These are phyloP conservation scores for Isotomurus palustris DNA, from an alignment of 2,888 invertebrate species.

Conservation along the genomic window DNA sequence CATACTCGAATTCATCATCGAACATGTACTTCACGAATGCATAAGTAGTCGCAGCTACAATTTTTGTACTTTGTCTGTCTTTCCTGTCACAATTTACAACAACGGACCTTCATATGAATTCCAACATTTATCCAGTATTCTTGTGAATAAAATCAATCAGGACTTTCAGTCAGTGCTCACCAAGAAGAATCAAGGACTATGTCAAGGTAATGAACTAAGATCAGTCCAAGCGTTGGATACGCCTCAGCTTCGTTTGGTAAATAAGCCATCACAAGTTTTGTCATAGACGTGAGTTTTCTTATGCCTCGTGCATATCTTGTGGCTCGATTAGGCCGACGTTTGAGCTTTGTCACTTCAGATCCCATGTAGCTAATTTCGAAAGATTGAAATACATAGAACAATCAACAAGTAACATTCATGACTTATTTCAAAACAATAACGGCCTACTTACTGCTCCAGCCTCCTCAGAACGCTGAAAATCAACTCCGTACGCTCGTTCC, in stretches of 20 bases:
- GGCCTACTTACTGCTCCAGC: background rate
- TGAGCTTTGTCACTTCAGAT: constrained; percentile 21
- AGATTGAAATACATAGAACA: background rate
- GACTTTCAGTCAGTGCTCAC: constrained; percentile 8
- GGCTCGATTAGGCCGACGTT: constrained; percentile 25
- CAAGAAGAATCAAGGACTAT: constrained; percentile 14
- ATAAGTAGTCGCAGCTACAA: constrained; percentile 10
- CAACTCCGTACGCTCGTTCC: too few relatives aligned
- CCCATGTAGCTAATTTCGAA: constrained; percentile 6
- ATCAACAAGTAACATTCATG: background rate
- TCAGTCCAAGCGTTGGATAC: constrained; percentile 17
- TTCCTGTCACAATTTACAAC: background rate
- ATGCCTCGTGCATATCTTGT: constrained; percentile 16
- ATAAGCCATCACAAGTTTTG: constrained; percentile 12
- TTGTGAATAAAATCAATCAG: background rate
- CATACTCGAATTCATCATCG: constrained; percentile 15
- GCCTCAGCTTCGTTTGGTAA: constrained; percentile 2
- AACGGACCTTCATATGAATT: too few relatives aligned
- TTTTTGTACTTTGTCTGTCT: background rate
- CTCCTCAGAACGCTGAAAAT: background rate
- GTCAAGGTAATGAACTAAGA: constrained; percentile 17
- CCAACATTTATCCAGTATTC: too few relatives aligned
- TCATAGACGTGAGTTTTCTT: background rate
- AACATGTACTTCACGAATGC: constrained; percentile 20
- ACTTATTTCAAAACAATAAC: too few relatives aligned